Percentiles rank a stretch among this genome's conserved stretches.
Conservation (phyloP, 2,888 invertebrate species). For the Parapristionchus giblindavisi region DNA sequence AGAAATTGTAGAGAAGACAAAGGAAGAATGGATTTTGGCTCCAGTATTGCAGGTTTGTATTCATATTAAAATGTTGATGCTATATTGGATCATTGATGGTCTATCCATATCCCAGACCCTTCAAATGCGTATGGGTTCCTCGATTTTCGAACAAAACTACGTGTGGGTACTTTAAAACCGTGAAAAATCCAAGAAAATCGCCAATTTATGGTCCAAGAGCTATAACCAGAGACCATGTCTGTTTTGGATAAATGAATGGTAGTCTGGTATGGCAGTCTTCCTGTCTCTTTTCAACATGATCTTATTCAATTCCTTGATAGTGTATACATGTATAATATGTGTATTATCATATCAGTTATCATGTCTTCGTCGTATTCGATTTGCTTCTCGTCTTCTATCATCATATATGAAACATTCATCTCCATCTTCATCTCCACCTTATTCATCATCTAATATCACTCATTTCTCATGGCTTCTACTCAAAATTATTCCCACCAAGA, state of each 20-base stretch:
- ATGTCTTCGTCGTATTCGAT: slow-evolving; percentile 35
- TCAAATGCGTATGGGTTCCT: background rate
- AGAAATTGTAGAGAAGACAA: slow-evolving; percentile 17
- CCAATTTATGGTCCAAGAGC: no score
- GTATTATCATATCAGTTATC: slow-evolving; percentile 12
- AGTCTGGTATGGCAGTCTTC: no score
- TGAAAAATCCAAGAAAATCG: no score
- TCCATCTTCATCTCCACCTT: slow-evolving; percentile 21
- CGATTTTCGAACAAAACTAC: no score
- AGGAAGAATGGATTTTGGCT: slow-evolving; percentile 19
- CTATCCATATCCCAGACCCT: background rate
- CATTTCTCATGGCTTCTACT: slow-evolving; percentile 36
- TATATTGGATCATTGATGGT: background rate
- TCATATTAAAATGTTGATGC: background rate
- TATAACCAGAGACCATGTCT: no score
- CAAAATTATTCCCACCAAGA: slow-evolving; percentile 17
- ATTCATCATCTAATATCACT: background rate
- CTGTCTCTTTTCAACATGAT: no score
- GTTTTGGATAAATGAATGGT: no score
- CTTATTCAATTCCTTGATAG: no score
- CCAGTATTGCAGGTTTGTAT: slow-evolving; percentile 31
- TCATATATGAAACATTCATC: background rate
- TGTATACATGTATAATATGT: background rate
- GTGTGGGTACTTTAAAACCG: no score
- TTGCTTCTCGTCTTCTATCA: slow-evolving; percentile 22